A percentile compares a stretch with the other conserved stretches of the same genome.
phyloP scores from a whole-genome alignment of 2,113 vertebrate species.

The Pipa parva region DNA sequence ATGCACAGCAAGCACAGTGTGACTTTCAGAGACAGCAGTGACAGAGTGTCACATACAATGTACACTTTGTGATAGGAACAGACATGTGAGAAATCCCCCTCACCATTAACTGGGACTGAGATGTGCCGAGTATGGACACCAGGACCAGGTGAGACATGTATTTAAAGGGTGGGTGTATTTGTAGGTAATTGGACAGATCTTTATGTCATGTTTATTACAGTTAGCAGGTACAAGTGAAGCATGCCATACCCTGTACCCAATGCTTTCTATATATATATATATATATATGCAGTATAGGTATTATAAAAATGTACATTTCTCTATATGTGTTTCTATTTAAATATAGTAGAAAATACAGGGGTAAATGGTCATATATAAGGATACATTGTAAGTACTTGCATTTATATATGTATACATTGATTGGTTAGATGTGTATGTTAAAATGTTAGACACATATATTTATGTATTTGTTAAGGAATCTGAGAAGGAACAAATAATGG shows the following conservation, averaged over 20 bases:
- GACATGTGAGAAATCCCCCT: constrained; percentile 16
- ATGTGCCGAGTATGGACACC: constrained; percentile 36
- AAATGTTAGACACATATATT: too few relatives aligned
- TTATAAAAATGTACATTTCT: not conserved
- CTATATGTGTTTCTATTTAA: not conserved
- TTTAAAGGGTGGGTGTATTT: not conserved
- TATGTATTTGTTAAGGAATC: too few relatives aligned
- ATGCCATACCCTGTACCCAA: too few relatives aligned
- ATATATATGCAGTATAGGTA: not conserved
- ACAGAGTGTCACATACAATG: not conserved
- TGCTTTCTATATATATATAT: not conserved
- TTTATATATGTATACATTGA: not conserved
- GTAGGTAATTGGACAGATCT: too few relatives aligned
- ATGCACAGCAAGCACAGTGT: not conserved
- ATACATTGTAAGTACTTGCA: too few relatives aligned
- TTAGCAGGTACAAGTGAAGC: too few relatives aligned
- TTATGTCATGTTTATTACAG: too few relatives aligned
- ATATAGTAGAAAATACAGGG: not conserved
- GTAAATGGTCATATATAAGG: too few relatives aligned
- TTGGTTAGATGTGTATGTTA: not conserved
- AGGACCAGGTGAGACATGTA: constrained; percentile 33
- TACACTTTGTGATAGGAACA: constrained; percentile 1
- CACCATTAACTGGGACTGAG: constrained; percentile 5
- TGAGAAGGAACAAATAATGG: too few relatives aligned
- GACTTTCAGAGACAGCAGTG: not conserved